Evolutionary conservation across 1,140 invertebrate genomes (phyloP), one percentile per base, ranked within the genome.

Genomic region (Drosophila guanche): DNA sequence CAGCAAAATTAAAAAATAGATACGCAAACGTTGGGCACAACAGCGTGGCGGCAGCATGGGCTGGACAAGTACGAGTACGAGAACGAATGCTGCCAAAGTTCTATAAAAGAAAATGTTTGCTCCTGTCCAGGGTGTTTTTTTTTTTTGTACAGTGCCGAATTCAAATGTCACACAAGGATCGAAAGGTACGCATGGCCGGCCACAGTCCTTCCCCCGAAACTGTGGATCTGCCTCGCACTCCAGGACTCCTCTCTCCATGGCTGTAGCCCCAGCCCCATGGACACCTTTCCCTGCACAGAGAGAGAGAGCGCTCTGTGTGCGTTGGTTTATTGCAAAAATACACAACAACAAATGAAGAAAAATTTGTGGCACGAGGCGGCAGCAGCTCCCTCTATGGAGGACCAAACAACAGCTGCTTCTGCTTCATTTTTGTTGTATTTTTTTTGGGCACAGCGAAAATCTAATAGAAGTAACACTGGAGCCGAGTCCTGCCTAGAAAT

Each of bases 1-100:
- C 83, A 86, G 83, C 83, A 86, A 86, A 86, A 86, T 86, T 86
- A 86, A 86, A 86, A 86, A 86, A 86, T 86, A 88, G 78, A 88
- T 86, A 88, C 81, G 80, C 80, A 58, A 76, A 75, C 58, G 56
- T 74, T 74, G 70, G 40, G 12, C 37, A 20, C 12, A 22, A 25
- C 42, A 33, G 5, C 0, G 5, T 25, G 6, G 16, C 2, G 12
- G n/a, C n/a, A n/a, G n/a, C 10, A 27, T 16, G 20, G 14, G 2
- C 12, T n/a, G 22, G 8, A 0, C 8, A 4, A 0, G 61, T 22
- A 33, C 41, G 27, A 27, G 20, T 12, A 0, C 8, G 5, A 0
- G 61, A 22, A 41, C 41, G 33, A 25, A 41, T 20, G 23, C 27
- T 56, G 47, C 37, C 48, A 61, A 84, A 84, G 56, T 86, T 86